Evolutionary conservation across 1,140 invertebrate species (phyloP).

Genomic region (Antheraea mylitta): DNA sequence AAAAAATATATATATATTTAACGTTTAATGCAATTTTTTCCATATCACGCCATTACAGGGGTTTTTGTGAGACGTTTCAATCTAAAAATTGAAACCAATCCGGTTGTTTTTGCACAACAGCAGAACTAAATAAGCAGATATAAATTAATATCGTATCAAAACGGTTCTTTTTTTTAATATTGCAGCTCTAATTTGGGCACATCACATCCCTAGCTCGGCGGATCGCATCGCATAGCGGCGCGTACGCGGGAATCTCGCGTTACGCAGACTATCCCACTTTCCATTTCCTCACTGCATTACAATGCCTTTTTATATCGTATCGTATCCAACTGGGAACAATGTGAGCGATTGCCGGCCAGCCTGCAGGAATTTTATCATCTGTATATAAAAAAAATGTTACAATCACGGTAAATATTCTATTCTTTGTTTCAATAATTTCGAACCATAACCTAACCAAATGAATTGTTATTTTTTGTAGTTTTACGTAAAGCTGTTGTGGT

Average conservation of each 20-base stretch:
- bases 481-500: too few species aligned
- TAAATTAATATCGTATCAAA: too few species aligned
- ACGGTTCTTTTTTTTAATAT: neutral
- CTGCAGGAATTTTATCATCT: constrained; percentile 27
- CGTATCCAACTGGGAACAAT: constrained; percentile 36
- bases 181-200: neutral
- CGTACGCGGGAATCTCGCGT: constrained; percentile 59
- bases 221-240: constrained; percentile 57
- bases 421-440: constrained; percentile 4
- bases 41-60: too few species aligned
- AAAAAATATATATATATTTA: too few species aligned
- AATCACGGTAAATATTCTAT: constrained; percentile 4
- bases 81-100: too few species aligned
- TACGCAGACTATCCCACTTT: constrained; percentile 58
- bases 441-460: too few species aligned
- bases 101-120: too few species aligned
- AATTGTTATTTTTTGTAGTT: too few species aligned
- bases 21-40: too few species aligned
- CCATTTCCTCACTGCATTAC: constrained; percentile 60
- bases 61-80: too few species aligned
- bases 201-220: constrained; percentile 41
- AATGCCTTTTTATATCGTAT: constrained; percentile 45
- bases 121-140: too few species aligned
- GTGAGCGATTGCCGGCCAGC: constrained; percentile 12
- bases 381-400: neutral